Conservation (phyloP, 2,113 vertebrate species). For the Pomatostomus ruficeps region DNA sequence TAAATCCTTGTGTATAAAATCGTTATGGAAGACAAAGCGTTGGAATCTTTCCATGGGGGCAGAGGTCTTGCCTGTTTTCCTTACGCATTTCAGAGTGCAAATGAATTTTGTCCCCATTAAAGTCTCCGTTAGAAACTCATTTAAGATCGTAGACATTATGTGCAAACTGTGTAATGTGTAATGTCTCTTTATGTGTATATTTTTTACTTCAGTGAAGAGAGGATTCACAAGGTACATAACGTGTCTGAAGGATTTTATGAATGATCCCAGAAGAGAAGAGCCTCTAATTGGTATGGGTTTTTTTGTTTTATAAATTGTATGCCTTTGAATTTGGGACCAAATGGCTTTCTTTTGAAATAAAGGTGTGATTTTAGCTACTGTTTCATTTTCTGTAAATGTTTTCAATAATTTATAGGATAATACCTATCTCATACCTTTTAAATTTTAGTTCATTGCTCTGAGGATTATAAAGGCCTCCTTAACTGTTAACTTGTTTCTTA, state of each 20-base stretch:
- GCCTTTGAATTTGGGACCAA: background rate
- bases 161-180: background rate
- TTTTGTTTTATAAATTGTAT: background rate
- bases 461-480: background rate
- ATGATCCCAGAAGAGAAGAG: constrained; percentile 58
- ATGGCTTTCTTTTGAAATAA: background rate
- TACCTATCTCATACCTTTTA: background rate
- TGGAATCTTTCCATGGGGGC: background rate
- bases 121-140: background rate
- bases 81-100: background rate
- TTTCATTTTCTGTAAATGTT: background rate
- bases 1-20: background rate
- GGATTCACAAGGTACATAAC: background rate
- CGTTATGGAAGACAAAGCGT: background rate
- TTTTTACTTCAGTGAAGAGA: constrained; percentile 18
- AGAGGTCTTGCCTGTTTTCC: background rate
- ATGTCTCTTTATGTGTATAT: background rate
- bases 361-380: background rate
- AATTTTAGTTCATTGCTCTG: background rate
- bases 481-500: background rate
- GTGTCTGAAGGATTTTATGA: constrained; percentile 54
- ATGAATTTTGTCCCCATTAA: background rate
- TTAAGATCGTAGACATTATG: background rate
- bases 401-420: background rate
- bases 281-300: constrained; percentile 37